Base-by-base conservation (phyloP, 2,888 invertebrate genomes). In the Seira musarum region DNA sequence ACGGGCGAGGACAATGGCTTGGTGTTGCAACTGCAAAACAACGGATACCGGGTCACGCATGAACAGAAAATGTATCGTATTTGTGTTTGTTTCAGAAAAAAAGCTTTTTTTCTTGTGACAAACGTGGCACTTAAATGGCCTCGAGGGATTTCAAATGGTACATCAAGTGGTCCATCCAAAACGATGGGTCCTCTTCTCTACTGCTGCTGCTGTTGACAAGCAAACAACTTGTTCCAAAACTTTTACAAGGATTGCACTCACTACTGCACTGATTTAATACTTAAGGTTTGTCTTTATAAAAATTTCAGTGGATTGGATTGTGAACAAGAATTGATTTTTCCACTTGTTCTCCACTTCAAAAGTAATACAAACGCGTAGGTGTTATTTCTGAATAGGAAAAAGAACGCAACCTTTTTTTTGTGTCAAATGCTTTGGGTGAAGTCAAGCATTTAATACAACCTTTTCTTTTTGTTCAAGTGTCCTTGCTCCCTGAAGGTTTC, bases 61-160 rank as follows among this genome's bases (percentile, higher is more conserved):
- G n/a, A n/a, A n/a, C n/a, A 40, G 40, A 40, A 40, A 40, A 40
- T 6, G 40, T 6, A 8, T 40, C 40, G 40, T 40, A 40, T 40
- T 40, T 40, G 6, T 40, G 40, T 40, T 40, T 40, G 13, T 15
- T 19, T 61, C 40, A 35, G 19, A 61, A 61, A 25, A 2, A 24
- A 25, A 1, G 15, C 17, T 63, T 19, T 22, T 64, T 8, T 25
- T 25, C 25, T 15, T 24, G 68, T 30, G 73, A 79, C 72, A 63
- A 53, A 73, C 79, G 79, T 79, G 72, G 67, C 79, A 72, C 79
- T 35, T 53, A 73, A 79, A 72, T 66, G 73, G 72, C 79, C 79
- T 79, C 79, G 68, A 79, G 79, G 72, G 79, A 79, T 68, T 63
- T 22, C 6, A 40, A 40, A 40, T 8, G 40, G 40, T 40, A 40